Percentiles rank a stretch among this genome's conserved stretches.
Conservation (phyloP, 2,797 vertebrate species). For the Catharus ustulatus region DNA sequence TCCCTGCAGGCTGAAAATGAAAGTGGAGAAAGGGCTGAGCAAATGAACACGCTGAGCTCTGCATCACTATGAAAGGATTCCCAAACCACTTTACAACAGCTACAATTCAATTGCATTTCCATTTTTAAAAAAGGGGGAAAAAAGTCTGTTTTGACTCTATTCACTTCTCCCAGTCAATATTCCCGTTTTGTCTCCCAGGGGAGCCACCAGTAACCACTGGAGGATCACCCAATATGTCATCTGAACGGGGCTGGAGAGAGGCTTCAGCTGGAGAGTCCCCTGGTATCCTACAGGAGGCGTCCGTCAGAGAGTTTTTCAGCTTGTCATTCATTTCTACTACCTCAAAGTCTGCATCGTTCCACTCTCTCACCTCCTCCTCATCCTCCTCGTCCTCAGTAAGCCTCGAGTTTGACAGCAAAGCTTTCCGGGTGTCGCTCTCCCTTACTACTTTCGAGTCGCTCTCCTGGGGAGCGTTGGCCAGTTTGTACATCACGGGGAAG, state of each 20-base stretch:
- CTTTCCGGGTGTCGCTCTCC: conserved; percentile 82
- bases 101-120: not conserved
- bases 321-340: conserved; percentile 87
- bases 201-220: conserved; percentile 45
- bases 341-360: conserved; percentile 90
- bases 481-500: conserved; percentile 89
- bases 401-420: conserved; percentile 75
- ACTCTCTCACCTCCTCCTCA: conserved; percentile 78
- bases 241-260: not conserved
- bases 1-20: not conserved
- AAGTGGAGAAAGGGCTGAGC: not conserved
- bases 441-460: conserved; percentile 21
- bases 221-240: not conserved
- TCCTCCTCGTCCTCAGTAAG: conserved; percentile 73
- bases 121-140: not conserved
- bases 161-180: conserved; percentile 79
- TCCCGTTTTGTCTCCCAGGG: conserved; percentile 63
- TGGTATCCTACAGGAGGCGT: conserved; percentile 12
- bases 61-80: not conserved
- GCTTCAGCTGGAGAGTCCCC: not conserved
- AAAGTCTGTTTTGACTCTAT: conserved; percentile 36
- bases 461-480: conserved; percentile 75
- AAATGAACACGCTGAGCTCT: not conserved
- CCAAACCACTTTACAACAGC: not conserved
- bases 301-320: conserved; percentile 65